Evolutionary conservation across 2,113 vertebrate genomes (phyloP).

Genomic region (Phoenicopterus ruber): DNA sequence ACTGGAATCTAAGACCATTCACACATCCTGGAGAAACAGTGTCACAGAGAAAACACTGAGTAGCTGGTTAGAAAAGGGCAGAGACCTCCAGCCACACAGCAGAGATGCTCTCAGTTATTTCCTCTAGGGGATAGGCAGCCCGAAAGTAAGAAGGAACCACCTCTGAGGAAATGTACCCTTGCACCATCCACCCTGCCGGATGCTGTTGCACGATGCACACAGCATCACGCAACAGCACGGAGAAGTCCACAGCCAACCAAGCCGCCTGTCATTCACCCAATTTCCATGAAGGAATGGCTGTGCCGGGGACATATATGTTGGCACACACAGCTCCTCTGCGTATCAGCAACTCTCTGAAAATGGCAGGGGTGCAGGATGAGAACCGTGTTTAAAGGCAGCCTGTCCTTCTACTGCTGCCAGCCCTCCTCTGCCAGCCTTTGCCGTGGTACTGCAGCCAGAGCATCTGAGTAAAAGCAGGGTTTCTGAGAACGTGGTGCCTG

Average conservation of each 20-base stretch:
- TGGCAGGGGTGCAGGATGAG: background rate
- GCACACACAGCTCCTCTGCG: background rate
- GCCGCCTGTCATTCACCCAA: background rate
- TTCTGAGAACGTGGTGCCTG: background rate
- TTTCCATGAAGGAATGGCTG: background rate
- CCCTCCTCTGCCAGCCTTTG: background rate
- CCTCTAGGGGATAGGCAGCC: background rate
- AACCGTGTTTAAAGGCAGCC: background rate
- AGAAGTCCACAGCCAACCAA: background rate
- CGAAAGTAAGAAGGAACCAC: background rate
- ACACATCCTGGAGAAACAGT: background rate
- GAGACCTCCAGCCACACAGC: background rate
- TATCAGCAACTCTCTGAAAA: background rate
- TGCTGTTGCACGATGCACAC: fast-evolving
- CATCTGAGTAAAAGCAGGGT: background rate
- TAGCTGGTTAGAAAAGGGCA: background rate
- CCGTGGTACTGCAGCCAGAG: background rate
- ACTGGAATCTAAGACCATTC: background rate
- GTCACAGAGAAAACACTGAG: background rate
- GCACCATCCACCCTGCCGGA: background rate
- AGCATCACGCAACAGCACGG: fast-evolving
- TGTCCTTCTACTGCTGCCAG: background rate
- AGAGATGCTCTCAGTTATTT: background rate
- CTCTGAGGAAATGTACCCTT: background rate
- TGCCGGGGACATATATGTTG: fast-evolving